Evolutionary conservation across 64 coral and sea anemone species (phyloP).

Genomic region (Orbicella faveolata): DNA sequence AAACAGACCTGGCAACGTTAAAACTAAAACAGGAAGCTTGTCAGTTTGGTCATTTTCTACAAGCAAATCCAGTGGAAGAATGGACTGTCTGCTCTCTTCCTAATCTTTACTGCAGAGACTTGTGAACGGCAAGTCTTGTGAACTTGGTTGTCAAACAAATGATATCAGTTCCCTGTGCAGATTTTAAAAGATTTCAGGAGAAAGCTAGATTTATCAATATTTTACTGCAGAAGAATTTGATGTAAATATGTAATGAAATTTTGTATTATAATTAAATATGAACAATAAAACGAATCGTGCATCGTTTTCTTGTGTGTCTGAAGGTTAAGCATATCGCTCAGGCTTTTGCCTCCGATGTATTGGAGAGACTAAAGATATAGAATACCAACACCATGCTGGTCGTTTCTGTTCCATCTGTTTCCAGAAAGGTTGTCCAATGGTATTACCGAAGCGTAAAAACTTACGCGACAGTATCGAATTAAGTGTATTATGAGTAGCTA

Average conservation of each 20-base stretch:
- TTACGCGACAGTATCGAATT: no score
- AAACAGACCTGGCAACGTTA: neutral
- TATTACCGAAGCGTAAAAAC: no score
- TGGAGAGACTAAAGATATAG: no score
- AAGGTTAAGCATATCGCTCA: no score
- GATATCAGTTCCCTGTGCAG: neutral
- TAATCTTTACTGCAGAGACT: neutral
- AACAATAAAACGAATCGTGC: no score
- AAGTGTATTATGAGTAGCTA: no score
- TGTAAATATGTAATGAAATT: neutral
- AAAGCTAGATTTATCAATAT: neutral
- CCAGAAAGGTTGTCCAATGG: no score
- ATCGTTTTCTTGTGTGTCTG: no score
- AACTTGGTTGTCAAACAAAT: neutral
- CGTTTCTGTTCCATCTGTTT: no score
- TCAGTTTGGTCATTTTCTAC: neutral
- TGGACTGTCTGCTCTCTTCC: conserved; percentile 19
- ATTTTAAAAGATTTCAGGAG: neutral
- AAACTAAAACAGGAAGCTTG: conserved; percentile 19
- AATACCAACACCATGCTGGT: no score
- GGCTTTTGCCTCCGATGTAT: no score
- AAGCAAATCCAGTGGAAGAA: conserved; percentile 21
- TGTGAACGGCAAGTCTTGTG: neutral
- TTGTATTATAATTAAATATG: no score
- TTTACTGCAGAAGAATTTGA: neutral